Percentiles rank a stretch among this genome's conserved stretches.
Conservation (phyloP, 2,797 vertebrate genomes). For the Gallinago solitaria region DNA sequence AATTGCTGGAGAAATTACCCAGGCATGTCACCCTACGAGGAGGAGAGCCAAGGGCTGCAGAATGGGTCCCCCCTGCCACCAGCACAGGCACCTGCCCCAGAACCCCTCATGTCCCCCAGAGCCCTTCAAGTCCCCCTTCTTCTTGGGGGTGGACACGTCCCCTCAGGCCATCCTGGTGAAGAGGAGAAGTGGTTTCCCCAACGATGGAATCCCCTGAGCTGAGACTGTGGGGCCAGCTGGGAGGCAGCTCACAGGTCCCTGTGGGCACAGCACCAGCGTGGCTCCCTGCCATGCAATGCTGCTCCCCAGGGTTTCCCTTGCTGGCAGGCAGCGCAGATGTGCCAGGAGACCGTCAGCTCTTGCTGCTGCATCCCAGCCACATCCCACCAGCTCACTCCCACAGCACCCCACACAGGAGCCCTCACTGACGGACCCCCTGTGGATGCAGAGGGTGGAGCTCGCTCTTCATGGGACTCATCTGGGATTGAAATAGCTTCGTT, state of each 20-base stretch:
- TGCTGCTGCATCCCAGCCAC: not conserved
- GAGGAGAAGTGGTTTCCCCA: not conserved
- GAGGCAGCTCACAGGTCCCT: not conserved
- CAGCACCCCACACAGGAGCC: not conserved
- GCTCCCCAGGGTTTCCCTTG: not conserved
- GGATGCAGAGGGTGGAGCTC: fast-evolving
- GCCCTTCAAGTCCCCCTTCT: not conserved
- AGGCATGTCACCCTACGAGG: not conserved
- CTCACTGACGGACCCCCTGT: fast-evolving
- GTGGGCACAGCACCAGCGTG: not conserved
- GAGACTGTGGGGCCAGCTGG: fast-evolving
- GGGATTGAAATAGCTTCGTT: not conserved
- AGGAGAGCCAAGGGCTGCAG: not conserved
- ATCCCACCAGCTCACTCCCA: not conserved
- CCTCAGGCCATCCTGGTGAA: not conserved
- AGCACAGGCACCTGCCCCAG: not conserved
- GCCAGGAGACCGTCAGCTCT: not conserved
- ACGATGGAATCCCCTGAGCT: fast-evolving
- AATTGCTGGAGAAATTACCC: conserved; percentile 42
- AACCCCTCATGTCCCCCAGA: not conserved
- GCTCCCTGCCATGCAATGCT: not conserved
- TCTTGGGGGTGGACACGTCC: not conserved
- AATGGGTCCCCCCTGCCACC: not conserved
- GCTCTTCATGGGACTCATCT: not conserved
- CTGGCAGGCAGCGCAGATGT: not conserved